Conservation (phyloP, 2,113 vertebrate genomes). For the Arenaria interpres region DNA sequence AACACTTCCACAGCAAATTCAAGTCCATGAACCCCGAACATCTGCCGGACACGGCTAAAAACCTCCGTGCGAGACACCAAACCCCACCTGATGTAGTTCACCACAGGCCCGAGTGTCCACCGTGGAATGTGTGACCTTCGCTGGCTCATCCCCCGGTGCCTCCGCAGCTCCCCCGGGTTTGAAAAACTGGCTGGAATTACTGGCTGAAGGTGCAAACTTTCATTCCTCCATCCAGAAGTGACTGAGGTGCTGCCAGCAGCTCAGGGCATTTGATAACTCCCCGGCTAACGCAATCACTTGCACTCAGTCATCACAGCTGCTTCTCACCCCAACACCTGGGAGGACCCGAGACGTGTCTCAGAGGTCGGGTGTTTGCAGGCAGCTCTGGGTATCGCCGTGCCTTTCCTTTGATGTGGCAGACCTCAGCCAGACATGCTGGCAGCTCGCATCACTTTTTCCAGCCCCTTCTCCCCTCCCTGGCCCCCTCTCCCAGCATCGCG, state of each 20-base stretch:
- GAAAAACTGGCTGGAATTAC: background rate
- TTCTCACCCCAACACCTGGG: background rate
- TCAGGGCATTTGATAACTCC: background rate
- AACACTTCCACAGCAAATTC: background rate
- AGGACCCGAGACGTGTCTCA: accelerated
- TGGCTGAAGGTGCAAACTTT: background rate
- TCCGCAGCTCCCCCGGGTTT: background rate
- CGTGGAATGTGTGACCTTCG: accelerated
- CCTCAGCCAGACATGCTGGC: background rate
- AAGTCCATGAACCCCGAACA: accelerated
- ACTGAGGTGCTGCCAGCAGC: background rate
- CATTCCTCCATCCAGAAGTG: background rate
- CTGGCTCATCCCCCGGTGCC: background rate
- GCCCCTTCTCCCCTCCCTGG: background rate
- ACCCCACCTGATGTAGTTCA: background rate
- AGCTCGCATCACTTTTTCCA: background rate
- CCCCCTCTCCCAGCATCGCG: background rate
- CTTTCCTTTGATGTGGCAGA: background rate
- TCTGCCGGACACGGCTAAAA: accelerated
- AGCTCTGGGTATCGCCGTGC: background rate
- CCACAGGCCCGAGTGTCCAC: accelerated
- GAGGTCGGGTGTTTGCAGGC: background rate
- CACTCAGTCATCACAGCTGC: background rate
- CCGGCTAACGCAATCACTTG: accelerated
- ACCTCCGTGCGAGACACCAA: background rate